Conservation (phyloP, 2,888 invertebrate genomes). For the Acheta domesticus region DNA sequence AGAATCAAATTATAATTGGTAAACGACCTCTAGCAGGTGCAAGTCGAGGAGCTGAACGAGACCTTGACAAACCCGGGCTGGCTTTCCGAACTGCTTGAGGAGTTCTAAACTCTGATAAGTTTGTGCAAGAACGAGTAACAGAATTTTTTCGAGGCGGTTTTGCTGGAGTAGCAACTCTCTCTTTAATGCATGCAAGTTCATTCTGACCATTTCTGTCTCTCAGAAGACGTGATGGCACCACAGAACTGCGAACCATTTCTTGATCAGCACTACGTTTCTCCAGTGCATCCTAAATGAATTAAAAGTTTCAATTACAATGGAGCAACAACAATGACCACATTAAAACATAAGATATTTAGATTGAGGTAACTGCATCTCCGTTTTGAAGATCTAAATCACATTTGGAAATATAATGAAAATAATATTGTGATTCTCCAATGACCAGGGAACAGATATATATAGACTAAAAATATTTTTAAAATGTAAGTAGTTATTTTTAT, state of each 20-base stretch:
- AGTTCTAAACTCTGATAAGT: neutral
- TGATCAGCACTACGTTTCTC: conserved; percentile 19
- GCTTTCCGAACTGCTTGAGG: neutral
- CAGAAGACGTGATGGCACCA: conserved; percentile 19
- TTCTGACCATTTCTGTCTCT: neutral
- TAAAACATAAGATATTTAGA: too few relatives aligned
- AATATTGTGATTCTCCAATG: too few relatives aligned
- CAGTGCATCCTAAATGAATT: neutral
- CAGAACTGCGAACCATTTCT: conserved; percentile 19
- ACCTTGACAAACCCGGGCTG: neutral
- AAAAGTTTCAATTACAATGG: neutral
- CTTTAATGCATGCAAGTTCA: neutral
- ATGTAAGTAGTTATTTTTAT: too few relatives aligned
- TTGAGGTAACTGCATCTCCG: too few relatives aligned
- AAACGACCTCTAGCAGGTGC: neutral
- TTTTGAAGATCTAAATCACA: too few relatives aligned
- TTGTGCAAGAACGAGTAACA: neutral
- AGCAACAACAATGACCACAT: too few relatives aligned
- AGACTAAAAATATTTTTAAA: too few relatives aligned
- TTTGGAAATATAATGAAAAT: too few relatives aligned
- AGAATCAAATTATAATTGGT: conserved; percentile 20
- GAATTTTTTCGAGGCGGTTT: conserved; percentile 20
- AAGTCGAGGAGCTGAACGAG: conserved; percentile 6
- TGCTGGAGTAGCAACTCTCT: neutral
- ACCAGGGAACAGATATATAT: too few relatives aligned